Percentiles rank a stretch among this genome's conserved stretches.
Evolutionary conservation across 1,140 invertebrate species (phyloP).

Genomic region (Pogonomyrmex californicus): DNA sequence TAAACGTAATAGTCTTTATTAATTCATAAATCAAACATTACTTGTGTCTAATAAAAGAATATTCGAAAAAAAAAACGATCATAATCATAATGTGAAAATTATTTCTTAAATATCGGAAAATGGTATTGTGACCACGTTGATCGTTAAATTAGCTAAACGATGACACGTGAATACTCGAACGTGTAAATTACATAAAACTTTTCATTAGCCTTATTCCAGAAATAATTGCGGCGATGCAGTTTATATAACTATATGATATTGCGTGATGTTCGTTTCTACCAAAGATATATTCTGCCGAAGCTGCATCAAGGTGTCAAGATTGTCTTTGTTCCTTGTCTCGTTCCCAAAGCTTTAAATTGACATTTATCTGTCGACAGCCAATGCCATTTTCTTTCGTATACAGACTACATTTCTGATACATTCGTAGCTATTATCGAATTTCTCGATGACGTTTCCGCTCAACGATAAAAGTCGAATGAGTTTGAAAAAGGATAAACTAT

Average conservation of each 20-base stretch:
- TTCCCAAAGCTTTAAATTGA: conserved; percentile 50
- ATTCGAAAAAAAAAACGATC: background rate
- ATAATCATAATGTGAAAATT: conserved; percentile 1
- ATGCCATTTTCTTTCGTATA: background rate
- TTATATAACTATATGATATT: conserved; percentile 3
- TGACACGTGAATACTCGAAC: background rate
- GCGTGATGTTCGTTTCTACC: conserved; percentile 8
- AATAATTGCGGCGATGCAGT: conserved; percentile 9
- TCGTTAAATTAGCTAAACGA: background rate
- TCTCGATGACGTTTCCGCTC: conserved; percentile 29
- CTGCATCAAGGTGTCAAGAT: background rate
- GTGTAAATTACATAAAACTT: conserved; percentile 24
- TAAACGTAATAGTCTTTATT: background rate
- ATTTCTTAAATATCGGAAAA: background rate
- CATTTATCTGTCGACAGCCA: conserved; percentile 48
- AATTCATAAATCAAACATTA: background rate
- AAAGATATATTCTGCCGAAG: conserved; percentile 4
- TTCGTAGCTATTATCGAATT: conserved; percentile 53
- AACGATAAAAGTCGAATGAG: conserved; percentile 14
- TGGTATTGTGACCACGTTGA: background rate
- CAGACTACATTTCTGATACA: background rate
- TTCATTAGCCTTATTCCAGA: conserved; percentile 18
- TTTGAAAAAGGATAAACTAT: background rate
- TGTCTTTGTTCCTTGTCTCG: conserved; percentile 17
- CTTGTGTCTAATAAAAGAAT: background rate